Evolutionary conservation across 2,888 invertebrate species (phyloP).

Genomic region (Tenthredo livida): DNA sequence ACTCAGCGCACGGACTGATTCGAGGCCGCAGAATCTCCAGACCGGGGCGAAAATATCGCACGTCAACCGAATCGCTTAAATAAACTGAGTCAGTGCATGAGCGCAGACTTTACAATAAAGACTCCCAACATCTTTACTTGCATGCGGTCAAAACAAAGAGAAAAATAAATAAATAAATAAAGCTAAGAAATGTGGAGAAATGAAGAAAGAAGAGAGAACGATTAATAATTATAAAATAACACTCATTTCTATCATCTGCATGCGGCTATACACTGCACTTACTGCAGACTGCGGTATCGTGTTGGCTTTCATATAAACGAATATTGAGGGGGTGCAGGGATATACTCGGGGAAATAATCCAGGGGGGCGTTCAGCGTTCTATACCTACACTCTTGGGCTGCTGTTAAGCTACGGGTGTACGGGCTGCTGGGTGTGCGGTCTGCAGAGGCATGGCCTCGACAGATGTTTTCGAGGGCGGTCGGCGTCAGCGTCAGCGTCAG

Average conservation of each 20-base stretch:
- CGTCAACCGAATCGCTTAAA: not conserved
- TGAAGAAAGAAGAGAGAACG: not conserved
- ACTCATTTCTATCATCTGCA: too few relatives aligned
- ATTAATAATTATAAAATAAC: not conserved
- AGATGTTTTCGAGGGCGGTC: slow-evolving; percentile 49
- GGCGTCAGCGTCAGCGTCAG: not conserved
- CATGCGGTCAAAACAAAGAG: not conserved
- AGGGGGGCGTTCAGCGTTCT: not conserved
- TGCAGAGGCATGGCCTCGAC: slow-evolving; percentile 35
- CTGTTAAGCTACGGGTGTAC: not conserved
- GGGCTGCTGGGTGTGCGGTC: not conserved
- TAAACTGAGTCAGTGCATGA: not conserved
- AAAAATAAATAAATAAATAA: not conserved
- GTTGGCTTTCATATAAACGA: too few relatives aligned
- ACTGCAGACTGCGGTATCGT: too few relatives aligned
- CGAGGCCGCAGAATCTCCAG: slow-evolving; percentile 10
- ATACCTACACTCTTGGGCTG: not conserved
- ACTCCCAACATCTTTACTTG: not conserved
- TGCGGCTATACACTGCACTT: too few relatives aligned
- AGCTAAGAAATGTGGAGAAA: not conserved
- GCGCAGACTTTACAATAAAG: not conserved
- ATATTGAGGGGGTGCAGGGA: not conserved
- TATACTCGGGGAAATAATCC: not conserved
- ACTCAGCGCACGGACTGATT: not conserved
- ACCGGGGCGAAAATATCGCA: not conserved